Evolutionary conservation across 2,888 invertebrate genomes (phyloP).

Genomic region (Macropis europaea): DNA sequence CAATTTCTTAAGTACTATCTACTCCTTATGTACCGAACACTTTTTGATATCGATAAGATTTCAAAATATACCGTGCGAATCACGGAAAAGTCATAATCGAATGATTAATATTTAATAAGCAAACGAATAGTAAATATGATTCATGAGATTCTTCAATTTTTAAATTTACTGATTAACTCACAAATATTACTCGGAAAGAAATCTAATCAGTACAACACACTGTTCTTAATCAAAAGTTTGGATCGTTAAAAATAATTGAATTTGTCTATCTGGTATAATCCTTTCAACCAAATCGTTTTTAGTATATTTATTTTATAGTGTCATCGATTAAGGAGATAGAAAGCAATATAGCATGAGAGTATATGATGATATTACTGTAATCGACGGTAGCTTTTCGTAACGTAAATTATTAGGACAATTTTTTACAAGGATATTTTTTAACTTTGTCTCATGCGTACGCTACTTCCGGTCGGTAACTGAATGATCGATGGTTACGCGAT

Average conservation of each 20-base stretch:
- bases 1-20: no score
- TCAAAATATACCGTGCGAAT: no score
- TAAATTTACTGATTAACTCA: neutral
- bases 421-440: neutral
- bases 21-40: no score
- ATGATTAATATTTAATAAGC: neutral
- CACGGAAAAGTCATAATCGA: neutral
- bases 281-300: no score
- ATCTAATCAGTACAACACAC: no score
- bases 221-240: no score
- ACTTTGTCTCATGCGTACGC: neutral
- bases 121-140: neutral
- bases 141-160: neutral
- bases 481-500: slow-evolving; percentile 26
- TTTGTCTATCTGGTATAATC: no score
- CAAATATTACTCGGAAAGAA: neutral
- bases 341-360: no score
- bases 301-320: no score
- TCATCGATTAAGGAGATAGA: no score
- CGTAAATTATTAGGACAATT: neutral
- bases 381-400: neutral
- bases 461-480: slow-evolving; percentile 33
- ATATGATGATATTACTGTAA: neutral
- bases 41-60: no score
- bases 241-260: no score